Percentiles rank a stretch among this genome's conserved stretches.
These are phyloP conservation scores for Tuta absoluta DNA, from an alignment of 2,888 invertebrate genomes.

Conservation along the genomic window DNA sequence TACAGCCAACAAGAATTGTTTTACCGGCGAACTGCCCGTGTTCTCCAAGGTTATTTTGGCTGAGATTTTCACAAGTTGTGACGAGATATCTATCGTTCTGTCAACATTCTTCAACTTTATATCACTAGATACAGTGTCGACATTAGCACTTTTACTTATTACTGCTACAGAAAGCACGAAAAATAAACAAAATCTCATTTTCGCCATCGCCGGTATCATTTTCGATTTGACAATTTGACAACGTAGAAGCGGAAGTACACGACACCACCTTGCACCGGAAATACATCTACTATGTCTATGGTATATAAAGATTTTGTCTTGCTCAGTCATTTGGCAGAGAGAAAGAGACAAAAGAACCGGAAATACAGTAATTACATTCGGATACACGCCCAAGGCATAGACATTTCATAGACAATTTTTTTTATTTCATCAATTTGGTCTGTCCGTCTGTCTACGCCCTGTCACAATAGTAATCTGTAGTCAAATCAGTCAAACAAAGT, in stretches of 20 bases:
- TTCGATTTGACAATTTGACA: conserved; percentile 43
- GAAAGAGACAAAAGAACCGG: neutral
- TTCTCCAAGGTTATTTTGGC: conserved; percentile 92
- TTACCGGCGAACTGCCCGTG: conserved; percentile 86
- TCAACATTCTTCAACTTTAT: conserved; percentile 90
- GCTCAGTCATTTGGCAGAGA: neutral
- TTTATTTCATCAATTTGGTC: conserved; percentile 1
- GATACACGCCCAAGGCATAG: neutral
- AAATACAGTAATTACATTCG: neutral
- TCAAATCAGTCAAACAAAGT: neutral
- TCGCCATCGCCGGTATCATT: conserved; percentile 70
- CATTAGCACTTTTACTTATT: conserved; percentile 58
- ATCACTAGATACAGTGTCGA: conserved; percentile 79
- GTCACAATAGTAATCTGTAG: no score
- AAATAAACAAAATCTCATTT: conserved; percentile 58
- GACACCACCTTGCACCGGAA: conserved; percentile 48
- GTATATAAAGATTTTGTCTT: neutral
- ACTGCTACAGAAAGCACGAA: conserved; percentile 57
- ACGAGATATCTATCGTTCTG: conserved; percentile 91
- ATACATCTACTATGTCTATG: conserved; percentile 25
- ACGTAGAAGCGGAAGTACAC: conserved; percentile 73
- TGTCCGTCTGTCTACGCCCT: no score
- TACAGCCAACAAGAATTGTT: conserved; percentile 86
- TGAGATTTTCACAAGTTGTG: conserved; percentile 93
- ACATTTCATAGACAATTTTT: conserved; percentile 9